Base-by-base conservation (phyloP, 2,888 invertebrate species). In the Synergus gifuensis region DNA sequence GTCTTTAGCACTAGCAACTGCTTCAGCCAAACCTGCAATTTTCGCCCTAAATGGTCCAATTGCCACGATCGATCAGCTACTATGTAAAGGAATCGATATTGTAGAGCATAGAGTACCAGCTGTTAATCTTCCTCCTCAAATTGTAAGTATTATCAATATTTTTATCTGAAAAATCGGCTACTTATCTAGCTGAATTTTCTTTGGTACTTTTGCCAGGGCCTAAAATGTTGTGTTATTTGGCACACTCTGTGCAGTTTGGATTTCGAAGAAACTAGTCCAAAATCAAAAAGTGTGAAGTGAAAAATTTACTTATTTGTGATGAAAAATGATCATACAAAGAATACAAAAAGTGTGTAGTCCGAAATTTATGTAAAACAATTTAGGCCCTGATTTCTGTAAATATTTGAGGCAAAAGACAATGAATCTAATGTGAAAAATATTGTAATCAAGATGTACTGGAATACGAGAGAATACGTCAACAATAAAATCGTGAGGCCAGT, bases 71-170 rank as follows among this genome's bases (percentile, higher is more conserved):
- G 97, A 97, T 92, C 94, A 94, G 83, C 93, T 97, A 82, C 94
- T 98, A 82, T 98, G 97, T 93, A 95, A 95, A 89, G 96, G 97
- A 79, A 94, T 98, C 83, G 97, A 97, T 86, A 94, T 96, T 60
- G 95, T 98, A n/a, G 98, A 98, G 91, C 95, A 96, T 88, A 94
- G 95, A 81, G 95, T 97, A 73, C 98, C 98, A 0, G 95, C 96
- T 1, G 96, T 98, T 82, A 95, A 96, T 90, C 93, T 97, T 85
- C 97, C 98, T 7, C 97, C 98, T 11, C 95, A 97, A 93, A 94
- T 96, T 94, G 98, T 98, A 93, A 94, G 94, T 88, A 49, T 54
- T 49, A 40, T 44, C 58, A 60, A 49, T 5, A 49, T 42, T 7
- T 76, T 60, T 54, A 7, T 22, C 0, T 4, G 28, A 28, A 28